Evolutionary conservation across 2,797 vertebrate genomes (phyloP), one percentile per base, ranked within the genome.

Genomic region (Knipowitschia caucasica): DNA sequence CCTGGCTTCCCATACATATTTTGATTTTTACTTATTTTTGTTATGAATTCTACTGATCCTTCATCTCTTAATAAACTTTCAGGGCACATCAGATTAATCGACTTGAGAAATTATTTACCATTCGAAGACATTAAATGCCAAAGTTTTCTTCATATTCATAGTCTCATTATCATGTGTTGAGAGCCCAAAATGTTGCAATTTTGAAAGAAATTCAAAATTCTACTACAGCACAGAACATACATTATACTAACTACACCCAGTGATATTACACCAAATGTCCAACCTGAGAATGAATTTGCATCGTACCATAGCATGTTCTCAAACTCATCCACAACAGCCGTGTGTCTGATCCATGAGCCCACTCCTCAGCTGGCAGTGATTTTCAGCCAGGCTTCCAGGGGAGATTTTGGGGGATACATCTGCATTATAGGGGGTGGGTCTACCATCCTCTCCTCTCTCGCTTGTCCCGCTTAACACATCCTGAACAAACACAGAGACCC

Each of bases 281-380:
- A 39, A 11, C 17, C 7, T 1, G 6, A 24, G 20, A 18, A n/a
- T 43, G 40, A 11, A 25, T 43, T 25, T 25, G 39, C 39, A 7
- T 12, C 12, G 20, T 11, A 23, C 24, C 21, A 8, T 23, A 10
- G 38, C 18, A 11, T 20, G 18, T 67, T 50, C 53, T 63, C 31
- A n/a, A n/a, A n/a, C n/a, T n/a, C 40, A 77, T 59, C 52, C 73
- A 64, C 52, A 50, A 54, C 29, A 71, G 64, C 26, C 52, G 1
- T 26, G 50, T 66, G 53, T 71, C 75, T 42, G 64, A 83, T 78
- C 59, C 56, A 79, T 61, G 73, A 80, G 67, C 31, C 65, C 33
- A 62, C 75, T 57, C 60, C 67, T 77, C 68, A 86, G 80, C 85
- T 89, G 88, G 85, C 83, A 86, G 78, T 81, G 79, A 88, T 87